Evolutionary conservation across 2,797 vertebrate genomes (phyloP), one percentile per base, ranked within the genome.

Genomic region (Epinephelus malabaricus): DNA sequence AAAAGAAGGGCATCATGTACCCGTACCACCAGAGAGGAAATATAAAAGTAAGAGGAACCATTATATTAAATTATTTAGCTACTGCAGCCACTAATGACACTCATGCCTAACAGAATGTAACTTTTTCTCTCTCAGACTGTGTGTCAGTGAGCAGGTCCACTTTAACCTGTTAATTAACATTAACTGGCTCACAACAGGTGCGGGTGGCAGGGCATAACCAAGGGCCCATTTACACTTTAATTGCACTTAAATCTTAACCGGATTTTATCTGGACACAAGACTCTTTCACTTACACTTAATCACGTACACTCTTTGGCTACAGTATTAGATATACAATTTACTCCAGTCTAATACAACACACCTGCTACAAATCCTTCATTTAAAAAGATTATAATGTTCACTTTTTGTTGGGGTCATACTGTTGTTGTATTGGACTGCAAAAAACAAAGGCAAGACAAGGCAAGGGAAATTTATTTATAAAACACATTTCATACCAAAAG

Each of bases 91-190:
- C 30, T 23, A 47, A 55, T 45, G 61, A 38, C 30, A 61, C 69
- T 53, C 25, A 40, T 27, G 19, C 19, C 45, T 46, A 55, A 55
- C n/a, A 62, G 11, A 62, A 5, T 40, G 43, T 6, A 47, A 2
- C 21, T 45, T 38, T 46, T 17, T 27, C 55, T 62, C 66, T 30
- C 23, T 27, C 7, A 6, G 34, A 34, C 34, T 34, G 34, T 34
- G 34, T 34, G 34, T 34, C 34, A 34, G 34, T 34, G 34, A 34
- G 15, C 43, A 25, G n/a, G 18, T 15, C 10, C 17, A 27, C 18
- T 45, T 43, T 30, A 45, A 55, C 25, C 70, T 62, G 49, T 53
- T 53, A 13, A 23, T 64, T 46, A 59, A 60, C 30, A 38, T 70
- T 17, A 18, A 19, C 45, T 45, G 40, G 21, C 13, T 56, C 11